A percentile compares a stretch with the other conserved stretches of the same genome.
phyloP scores from a whole-genome alignment of 2,113 vertebrate genomes.

The Ctenomys sociabilis region DNA sequence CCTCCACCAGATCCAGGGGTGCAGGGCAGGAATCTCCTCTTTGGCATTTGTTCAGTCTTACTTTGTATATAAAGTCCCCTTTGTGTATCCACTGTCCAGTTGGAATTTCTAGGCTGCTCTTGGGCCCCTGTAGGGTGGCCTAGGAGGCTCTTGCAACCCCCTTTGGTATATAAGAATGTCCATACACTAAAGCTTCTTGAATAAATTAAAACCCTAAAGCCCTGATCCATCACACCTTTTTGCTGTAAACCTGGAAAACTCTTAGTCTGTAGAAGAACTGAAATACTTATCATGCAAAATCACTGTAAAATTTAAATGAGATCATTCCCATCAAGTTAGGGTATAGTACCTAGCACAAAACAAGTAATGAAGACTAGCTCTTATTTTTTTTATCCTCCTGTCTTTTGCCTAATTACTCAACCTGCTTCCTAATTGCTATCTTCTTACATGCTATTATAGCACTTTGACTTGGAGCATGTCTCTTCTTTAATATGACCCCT shows the following conservation, averaged over 20 bases:
- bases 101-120: background rate
- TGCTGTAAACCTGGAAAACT: fast-evolving
- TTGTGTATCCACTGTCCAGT: background rate
- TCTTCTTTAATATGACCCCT: slow-evolving; percentile 13
- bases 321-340: background rate
- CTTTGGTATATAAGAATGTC: background rate
- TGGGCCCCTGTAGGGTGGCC: background rate
- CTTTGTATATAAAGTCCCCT: background rate
- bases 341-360: background rate
- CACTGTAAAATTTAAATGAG: background rate
- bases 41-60: background rate
- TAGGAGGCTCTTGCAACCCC: background rate
- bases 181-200: background rate
- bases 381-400: background rate
- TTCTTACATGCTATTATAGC: background rate
- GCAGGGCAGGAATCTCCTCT: background rate
- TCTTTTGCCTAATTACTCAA: slow-evolving; percentile 28
- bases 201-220: background rate
- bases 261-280: background rate
- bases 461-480: background rate
- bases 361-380: slow-evolving; percentile 32
- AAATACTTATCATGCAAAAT: background rate
- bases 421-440: slow-evolving; percentile 47
- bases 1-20: background rate
- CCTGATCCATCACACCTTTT: background rate